A percentile compares a stretch with the other conserved stretches of the same genome.
Conservation (phyloP, 2,113 vertebrate species). For the Crotalus viridis region DNA sequence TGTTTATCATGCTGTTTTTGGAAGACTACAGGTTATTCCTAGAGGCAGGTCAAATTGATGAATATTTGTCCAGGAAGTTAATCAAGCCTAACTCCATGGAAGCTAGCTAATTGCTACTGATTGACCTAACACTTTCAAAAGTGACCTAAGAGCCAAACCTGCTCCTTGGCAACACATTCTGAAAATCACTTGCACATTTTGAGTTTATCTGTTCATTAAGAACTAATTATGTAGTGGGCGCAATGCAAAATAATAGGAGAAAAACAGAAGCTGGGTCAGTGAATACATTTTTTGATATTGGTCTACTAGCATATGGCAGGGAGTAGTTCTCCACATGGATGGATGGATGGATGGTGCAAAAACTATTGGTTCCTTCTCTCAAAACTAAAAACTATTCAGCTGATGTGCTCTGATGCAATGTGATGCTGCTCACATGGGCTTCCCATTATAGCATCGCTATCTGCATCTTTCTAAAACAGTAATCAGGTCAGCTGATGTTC, state of each 20-base stretch:
- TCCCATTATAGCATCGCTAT: constrained; percentile 24
- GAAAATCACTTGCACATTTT: neutral
- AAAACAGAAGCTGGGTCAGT: neutral
- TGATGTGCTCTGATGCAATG: neutral
- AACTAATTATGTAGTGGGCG: neutral
- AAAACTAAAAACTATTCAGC: neutral
- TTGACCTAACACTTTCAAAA: neutral
- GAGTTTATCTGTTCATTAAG: neutral
- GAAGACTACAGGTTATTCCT: neutral
- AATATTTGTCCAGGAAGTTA: neutral
- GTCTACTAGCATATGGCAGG: neutral
- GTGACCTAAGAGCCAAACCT: neutral
- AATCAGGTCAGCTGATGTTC: constrained; percentile 17
- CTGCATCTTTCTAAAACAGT: constrained; percentile 23
- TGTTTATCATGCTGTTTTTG: neutral
- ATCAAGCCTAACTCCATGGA: neutral
- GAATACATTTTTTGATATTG: neutral
- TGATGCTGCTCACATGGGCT: neutral
- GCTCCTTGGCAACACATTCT: neutral
- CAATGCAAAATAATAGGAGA: neutral
- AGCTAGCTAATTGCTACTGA: neutral
- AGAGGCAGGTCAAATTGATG: neutral
- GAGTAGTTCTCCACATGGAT: neutral
- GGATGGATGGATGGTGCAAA: neutral
- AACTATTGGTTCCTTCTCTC: neutral